Base-by-base conservation (phyloP, 2,888 invertebrate genomes). In the Chironomus riparius region DNA sequence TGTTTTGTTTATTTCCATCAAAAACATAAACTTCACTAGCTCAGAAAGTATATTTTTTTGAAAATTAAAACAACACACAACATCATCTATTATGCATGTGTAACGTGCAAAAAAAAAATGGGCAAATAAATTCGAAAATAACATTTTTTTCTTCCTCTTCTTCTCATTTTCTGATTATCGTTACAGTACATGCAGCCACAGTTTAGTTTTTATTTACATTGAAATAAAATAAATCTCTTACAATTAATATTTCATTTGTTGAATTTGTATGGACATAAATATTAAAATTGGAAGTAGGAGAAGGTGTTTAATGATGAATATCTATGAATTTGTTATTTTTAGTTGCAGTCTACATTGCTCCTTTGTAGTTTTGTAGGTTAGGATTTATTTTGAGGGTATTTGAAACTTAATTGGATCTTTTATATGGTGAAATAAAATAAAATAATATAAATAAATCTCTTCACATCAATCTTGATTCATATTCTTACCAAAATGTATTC, bases 181-280 rank as follows among this genome's bases (percentile, higher is more conserved):
- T 28, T 28, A 28, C 28, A 28, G 28, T 28, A 28, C 28, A 28
- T 28, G 28, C 5, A 28, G 28, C 28, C 28, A 28, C 28, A 28
- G 5, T 28, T 28, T 28, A 28, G 28, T 28, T 28, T 28, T 28
- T 28, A 28, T 28, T 28, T 28, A 28, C 28, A 50, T 50, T 28
- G 28, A 15, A n/a, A n/a, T 5, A 50, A 50, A 50, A 50, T 50
- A 50, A 50, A 50, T 18, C 13, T 47, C 50, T 22, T 48, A 24
- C 71, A 71, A 71, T 71, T 71, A 71, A 71, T 71, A 71, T 21
- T 71, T 71, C 22, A 71, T 71, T 71, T 71, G 13, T 71, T 50
- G 50, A 15, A 71, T 24, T 4, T 28, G 28, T 5, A 28, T 28
- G 28, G 28, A 28, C 28, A 28, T 65, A 22, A n/a, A 65, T 4